Evolutionary conservation across 2,113 vertebrate genomes (phyloP), one percentile per base, ranked within the genome.

Genomic region (Caretta caretta): DNA sequence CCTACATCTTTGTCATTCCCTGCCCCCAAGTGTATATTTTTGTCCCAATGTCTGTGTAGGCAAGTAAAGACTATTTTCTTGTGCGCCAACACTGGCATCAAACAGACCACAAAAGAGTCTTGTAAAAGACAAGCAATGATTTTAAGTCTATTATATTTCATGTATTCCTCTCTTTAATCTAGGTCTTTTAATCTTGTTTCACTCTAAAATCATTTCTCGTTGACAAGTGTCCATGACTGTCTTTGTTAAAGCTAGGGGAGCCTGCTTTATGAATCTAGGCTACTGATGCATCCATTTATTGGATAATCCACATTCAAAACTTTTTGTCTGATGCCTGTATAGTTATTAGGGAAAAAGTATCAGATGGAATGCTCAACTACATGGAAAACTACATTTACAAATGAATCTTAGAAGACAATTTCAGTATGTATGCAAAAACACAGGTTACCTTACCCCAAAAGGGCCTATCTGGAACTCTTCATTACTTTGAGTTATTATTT

Each of bases 71-170:
- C 87, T 97, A 94, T 95, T 97, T 97, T 98, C 98, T 97, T 90
- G 69, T 95, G 90, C 96, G 97, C 98, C 93, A 98, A 97, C 93
- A 90, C 93, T 96, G 95, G 97, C 95, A 98, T 99, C 98, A 98
- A 98, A 98, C 97, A 98, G 97, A 99, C 98, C 98, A 98, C 98
- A 98, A 97, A 91, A 97, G 97, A 98, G 97, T 96, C 98, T 97
- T 97, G 97, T 94, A 93, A 98, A 98, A 97, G 98, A 98, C 97
- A 97, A 97, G 97, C 98, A 97, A 97, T 97, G 89, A 98, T 98
- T 98, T 98, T 98, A 93, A 98, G 97, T 97, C 97, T 97, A 97
- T 95, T 94, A 92, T 97, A 98, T 97, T 98, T 98, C 98, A 95
- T 98, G 96, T 83, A 98, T 96, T 96, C 97, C 95, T 91, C 97